Conservation (phyloP, 2,113 vertebrate species). For the Pachyramphus minor region DNA sequence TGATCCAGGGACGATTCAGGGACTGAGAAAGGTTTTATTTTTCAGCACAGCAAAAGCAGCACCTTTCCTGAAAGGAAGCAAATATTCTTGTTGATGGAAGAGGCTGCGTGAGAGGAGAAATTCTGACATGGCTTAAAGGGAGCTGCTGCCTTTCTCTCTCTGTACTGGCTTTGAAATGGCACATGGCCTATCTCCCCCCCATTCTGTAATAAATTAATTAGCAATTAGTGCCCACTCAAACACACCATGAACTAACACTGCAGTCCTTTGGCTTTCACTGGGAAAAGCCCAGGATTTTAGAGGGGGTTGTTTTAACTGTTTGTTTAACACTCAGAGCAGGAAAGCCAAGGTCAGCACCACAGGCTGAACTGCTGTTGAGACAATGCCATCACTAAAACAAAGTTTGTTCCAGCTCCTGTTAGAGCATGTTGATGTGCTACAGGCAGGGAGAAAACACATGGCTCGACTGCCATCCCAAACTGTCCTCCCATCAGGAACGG, state of each 20-base stretch:
- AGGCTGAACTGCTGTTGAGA: neutral
- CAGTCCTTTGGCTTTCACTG: accelerated
- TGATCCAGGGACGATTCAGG: neutral
- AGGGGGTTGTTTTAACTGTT: neutral
- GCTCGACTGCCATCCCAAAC: accelerated
- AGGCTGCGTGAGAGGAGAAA: neutral
- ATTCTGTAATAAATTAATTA: neutral
- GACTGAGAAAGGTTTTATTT: conserved; percentile 7
- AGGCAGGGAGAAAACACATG: neutral
- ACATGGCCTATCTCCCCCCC: neutral
- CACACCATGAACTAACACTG: neutral
- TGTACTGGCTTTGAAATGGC: neutral
- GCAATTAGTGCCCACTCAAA: neutral
- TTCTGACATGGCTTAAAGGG: neutral
- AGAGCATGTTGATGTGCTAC: neutral
- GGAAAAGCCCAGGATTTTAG: neutral
- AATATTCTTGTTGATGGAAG: conserved; percentile 29
- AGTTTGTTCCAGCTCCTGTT: neutral
- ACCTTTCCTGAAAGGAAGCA: conserved; percentile 51
- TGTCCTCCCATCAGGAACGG: neutral
- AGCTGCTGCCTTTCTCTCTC: neutral
- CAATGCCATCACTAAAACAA: neutral
- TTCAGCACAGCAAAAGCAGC: neutral
- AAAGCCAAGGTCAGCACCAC: conserved; percentile 18
- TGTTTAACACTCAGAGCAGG: neutral